These are phyloP conservation scores for Bursaphelenchus okinawaensis DNA, from an alignment of 2,888 invertebrate genomes.

Conservation along the genomic window DNA sequence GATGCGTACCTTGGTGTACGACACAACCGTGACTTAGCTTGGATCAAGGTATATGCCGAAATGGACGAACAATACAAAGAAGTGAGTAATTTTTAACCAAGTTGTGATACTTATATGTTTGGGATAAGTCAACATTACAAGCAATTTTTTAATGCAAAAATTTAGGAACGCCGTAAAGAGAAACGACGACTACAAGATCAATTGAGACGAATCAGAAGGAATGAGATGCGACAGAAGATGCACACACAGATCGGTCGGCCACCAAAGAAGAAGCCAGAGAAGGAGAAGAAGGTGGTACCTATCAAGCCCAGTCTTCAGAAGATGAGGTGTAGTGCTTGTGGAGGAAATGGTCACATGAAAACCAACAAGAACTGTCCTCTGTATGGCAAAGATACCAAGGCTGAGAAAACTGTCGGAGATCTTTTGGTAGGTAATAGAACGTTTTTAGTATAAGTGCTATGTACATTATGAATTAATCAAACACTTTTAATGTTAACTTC, in stretches of 20 bases:
- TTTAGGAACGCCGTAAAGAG: constrained; percentile 80
- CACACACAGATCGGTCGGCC: constrained; percentile 20
- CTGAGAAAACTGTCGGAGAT: constrained; percentile 33
- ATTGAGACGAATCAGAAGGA: constrained; percentile 79
- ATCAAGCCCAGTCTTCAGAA: constrained; percentile 48
- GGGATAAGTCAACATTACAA: background rate
- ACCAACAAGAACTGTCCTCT: constrained; percentile 96
- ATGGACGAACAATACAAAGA: constrained; percentile 95
- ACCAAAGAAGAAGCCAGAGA: constrained; percentile 22
- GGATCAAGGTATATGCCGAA: constrained; percentile 80
- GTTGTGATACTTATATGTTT: too few species aligned
- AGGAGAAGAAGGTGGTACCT: constrained; percentile 38
- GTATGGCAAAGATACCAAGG: constrained; percentile 65
- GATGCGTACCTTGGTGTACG: constrained; percentile 93
- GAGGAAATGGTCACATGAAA: constrained; percentile 72
- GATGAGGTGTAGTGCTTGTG: constrained; percentile 67
- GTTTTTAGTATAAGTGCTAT: too few species aligned
- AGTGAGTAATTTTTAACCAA: constrained; percentile 59
- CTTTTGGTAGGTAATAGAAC: too few species aligned
- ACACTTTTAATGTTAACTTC: background rate
- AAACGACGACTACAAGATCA: constrained; percentile 85
- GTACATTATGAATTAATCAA: too few species aligned
- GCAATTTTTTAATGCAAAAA: constrained; percentile 1
- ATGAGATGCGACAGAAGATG: constrained; percentile 24
- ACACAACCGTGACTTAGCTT: constrained; percentile 76